Conservation (phyloP, 2,113 vertebrate species). For the Stegastes partitus region DNA sequence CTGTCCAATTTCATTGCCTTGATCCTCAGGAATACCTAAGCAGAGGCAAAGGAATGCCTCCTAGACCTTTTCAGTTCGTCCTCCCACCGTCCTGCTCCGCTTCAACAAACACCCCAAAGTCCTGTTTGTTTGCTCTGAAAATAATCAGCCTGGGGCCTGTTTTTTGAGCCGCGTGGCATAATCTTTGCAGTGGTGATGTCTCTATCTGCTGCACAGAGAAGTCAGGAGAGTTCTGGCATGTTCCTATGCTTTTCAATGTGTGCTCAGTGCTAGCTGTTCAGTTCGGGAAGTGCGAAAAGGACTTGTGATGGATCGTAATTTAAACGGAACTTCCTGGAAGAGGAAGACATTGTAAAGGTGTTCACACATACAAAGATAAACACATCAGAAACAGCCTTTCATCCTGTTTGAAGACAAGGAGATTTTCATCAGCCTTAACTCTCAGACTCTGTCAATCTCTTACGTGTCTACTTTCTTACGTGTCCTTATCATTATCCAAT, state of each 20-base stretch:
- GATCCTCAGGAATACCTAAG: constrained; percentile 66
- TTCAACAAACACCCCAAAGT: constrained; percentile 64
- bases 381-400: constrained; percentile 16
- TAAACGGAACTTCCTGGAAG: too few species aligned
- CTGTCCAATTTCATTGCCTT: constrained; percentile 67
- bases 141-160: constrained; percentile 55
- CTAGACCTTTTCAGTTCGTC: constrained; percentile 5
- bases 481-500: constrained; percentile 28
- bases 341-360: background rate
- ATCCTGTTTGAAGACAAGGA: background rate
- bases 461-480: constrained; percentile 21
- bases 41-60: constrained; percentile 57
- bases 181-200: constrained; percentile 31
- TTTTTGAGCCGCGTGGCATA: constrained; percentile 55
- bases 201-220: constrained; percentile 20
- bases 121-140: constrained; percentile 79
- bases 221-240: constrained; percentile 5
- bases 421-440: background rate
- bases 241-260: constrained; percentile 19
- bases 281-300: constrained; percentile 3
- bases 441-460: background rate
- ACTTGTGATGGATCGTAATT: background rate
- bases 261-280: constrained; percentile 1
- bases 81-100: constrained; percentile 26
- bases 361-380: background rate